Base-by-base conservation (phyloP, 2,113 vertebrate genomes). In the Nothobranchius furzeri region DNA sequence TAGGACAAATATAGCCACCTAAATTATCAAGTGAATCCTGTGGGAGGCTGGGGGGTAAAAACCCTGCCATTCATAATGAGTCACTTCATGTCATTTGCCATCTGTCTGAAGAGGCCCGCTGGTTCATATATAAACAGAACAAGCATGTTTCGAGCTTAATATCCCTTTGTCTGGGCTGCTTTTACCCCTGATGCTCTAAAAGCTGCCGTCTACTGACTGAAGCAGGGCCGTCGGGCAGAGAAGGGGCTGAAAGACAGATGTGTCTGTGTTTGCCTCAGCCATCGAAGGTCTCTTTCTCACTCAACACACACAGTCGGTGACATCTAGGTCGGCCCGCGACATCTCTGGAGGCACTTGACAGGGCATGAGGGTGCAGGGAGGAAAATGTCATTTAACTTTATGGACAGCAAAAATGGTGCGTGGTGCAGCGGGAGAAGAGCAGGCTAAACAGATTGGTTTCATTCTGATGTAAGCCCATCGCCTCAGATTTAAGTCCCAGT, bases 401-500 rank as follows among this genome's bases (percentile, higher is more conserved):
- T 82, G 87, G 83, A 85, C 85, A 85, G 83, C 81, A 62, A 86
- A 92, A 88, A 92, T 72, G 66, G 79, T 87, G 83, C 80, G n/a
- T 81, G 88, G 86, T 89, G 79, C 66, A 83, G 85, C 82, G 85
- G 84, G 87, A 90, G 82, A 79, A 74, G 82, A 89, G 83, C 79
- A 78, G 81, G 79, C 87, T 88, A 84, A 89, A 89, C 91, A 93
- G 90, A 93, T 92, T 91, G 92, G 90, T 89, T 92, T 92, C 83
- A 90, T 89, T 91, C 87, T 85, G 86, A 89, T 84, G 90, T 91
- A 92, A 90, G 80, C 86, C 79, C 70, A 25, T 81, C 53, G 76
- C 75, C 82, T 88, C 85, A 90, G 80, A 89, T 85, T 79, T 8
- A 59, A 82, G 82, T 89, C 89, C 87, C 89, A 14, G 50, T 47